Base-by-base conservation (phyloP, 2,113 vertebrate species). In the Cynoglossus semilaevis region DNA sequence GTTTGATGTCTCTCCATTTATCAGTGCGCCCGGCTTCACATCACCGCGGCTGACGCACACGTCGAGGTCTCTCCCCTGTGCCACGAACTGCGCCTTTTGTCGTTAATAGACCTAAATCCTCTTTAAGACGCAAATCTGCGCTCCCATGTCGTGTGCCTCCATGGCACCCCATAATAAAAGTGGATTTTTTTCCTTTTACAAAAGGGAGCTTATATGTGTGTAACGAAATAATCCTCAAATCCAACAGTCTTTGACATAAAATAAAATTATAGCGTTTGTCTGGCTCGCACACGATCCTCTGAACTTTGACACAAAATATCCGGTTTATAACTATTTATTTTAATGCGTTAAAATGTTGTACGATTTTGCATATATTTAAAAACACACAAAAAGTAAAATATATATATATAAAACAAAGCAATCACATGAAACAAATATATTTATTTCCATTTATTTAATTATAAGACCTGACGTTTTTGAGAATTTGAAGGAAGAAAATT, bases 1-100 rank as follows among this genome's bases (percentile, higher is more conserved):
- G 74, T 87, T 84, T 85, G 82, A 88, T 83, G 81, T 84, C 76
- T 78, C 80, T 81, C 74, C 83, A 84, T 88, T 89, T 86, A 81
- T 85, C 86, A 86, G 72, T 12, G 63, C 51, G 63, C 56, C 44
- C 41, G 61, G 78, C 67, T 69, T 67, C 79, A 70, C 76, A 73
- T 72, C 79, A 48, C 50, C 50, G 76, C 66, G 68, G 49, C 66
- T 76, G 66, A 77, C 77, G 66, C 74, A 62, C 76, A 57, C 50
- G 70, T 47, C 62, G 70, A 56, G 68, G 60, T 79, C 66, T 70
- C 66, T 80, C 81, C 69, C 78, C 54, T 11, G 72, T 74, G 70
- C 79, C 81, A 67, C 48, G 77, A 76, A 70, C 81, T 82, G 75
- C 69, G 78, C 75, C 81, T 86, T 83, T 84, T 84, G 84, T 85